A percentile compares a stretch with the other conserved stretches of the same genome.
Evolutionary conservation across 92 coral and sea anemone species (phyloP).

Genomic region (Actinostola sp.): DNA sequence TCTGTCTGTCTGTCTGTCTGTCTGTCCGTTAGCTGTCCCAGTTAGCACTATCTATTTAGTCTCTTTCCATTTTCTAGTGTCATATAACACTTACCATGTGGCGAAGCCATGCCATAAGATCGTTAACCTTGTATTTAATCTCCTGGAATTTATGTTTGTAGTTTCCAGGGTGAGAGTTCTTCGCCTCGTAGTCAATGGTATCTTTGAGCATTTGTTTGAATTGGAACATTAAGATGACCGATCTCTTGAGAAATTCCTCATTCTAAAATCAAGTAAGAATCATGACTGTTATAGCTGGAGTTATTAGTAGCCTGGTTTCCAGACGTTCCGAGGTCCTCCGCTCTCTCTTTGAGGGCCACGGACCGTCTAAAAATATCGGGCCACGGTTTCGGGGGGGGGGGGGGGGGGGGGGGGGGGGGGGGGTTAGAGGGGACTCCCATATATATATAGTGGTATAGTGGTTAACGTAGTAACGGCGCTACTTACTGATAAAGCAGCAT

Average conservation of each 20-base stretch:
- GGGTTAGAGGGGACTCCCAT: too few relatives aligned
- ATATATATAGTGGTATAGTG: too few relatives aligned
- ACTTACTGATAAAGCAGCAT: constrained; percentile 41
- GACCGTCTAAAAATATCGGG: too few relatives aligned
- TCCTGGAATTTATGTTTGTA: constrained; percentile 11
- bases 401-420: too few relatives aligned
- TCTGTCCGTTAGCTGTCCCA: neutral
- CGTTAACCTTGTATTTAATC: constrained; percentile 9
- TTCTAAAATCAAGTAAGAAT: constrained; percentile 28
- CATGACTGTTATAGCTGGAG: neutral
- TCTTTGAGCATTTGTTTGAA: constrained; percentile 21
- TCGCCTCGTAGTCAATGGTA: constrained; percentile 23
- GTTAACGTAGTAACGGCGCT: neutral
- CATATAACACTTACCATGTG: constrained; percentile 15
- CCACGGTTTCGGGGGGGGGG: too few relatives aligned
- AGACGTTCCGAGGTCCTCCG: constrained; percentile 1
- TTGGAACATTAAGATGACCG: constrained; percentile 15
- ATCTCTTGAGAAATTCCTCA: constrained; percentile 26
- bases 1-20: constrained; percentile 2
- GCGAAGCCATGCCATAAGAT: constrained; percentile 12
- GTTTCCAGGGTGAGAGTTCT: constrained; percentile 14
- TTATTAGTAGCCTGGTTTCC: neutral
- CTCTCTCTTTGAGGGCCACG: too few relatives aligned
- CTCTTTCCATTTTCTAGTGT: neutral
- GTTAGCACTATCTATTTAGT: too few relatives aligned